Conservation (phyloP, 2,888 invertebrate species). For the Sesia apiformis region DNA sequence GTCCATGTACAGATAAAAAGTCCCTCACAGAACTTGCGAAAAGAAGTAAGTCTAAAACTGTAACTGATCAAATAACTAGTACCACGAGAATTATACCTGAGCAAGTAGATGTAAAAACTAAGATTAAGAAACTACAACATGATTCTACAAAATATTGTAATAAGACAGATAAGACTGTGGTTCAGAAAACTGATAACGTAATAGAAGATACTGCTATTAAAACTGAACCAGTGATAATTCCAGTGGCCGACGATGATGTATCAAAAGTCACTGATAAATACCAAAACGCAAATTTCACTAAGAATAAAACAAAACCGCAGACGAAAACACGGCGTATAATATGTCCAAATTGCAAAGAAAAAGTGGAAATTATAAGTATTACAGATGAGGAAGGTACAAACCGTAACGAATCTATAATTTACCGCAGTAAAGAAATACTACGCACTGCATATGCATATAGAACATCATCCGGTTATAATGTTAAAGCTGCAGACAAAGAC, state of each 20-base stretch:
- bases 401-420: constrained; percentile 14
- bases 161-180: constrained; percentile 9
- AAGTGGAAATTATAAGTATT: constrained; percentile 35
- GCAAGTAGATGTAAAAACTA: constrained; percentile 10
- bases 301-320: constrained; percentile 15
- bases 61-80: constrained; percentile 30
- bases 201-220: no score
- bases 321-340: constrained; percentile 32
- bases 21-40: constrained; percentile 31
- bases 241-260: constrained; percentile 11
- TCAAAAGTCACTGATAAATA: constrained; percentile 10
- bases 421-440: constrained; percentile 19
- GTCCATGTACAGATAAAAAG: constrained; percentile 41
- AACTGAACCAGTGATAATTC: constrained; percentile 5
- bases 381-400: constrained; percentile 34
- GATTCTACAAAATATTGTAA: neutral
- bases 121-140: constrained; percentile 19
- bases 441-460: constrained; percentile 22
- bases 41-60: constrained; percentile 25
- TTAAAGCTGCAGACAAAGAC: constrained; percentile 16
- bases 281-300: constrained; percentile 11
- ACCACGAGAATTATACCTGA: constrained; percentile 17
- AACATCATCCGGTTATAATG: constrained; percentile 17
- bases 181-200: constrained; percentile 11
- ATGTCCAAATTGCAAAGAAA: constrained; percentile 54